Evolutionary conservation across 2,888 invertebrate genomes (phyloP), one percentile per base, ranked within the genome.

Genomic region (Physocephala rufipes): DNA sequence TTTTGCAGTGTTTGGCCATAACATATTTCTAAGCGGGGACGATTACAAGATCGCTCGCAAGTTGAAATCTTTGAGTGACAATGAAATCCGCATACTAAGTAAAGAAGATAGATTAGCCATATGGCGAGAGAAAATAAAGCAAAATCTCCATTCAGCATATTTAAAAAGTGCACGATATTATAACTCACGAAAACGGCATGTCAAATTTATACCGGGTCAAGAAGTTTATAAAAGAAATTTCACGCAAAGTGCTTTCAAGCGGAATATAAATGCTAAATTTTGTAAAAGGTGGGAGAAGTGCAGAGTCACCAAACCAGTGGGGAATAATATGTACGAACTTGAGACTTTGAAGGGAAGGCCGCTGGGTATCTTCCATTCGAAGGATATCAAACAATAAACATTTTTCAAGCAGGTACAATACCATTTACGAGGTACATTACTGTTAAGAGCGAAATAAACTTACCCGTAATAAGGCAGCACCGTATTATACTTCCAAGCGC

Each of bases 341-440:
- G 66, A 66, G 9, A 51, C 51, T 0, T 21, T 66, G 1, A n/a
- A 1, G 1, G 36, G 53, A 1, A 66, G 21, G 28, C 2, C 4
- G 15, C 26, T 66, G 2, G 66, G 53, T 0, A 36, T 36, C 15
- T 66, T 36, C 15, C 51, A 66, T 51, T 28, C 53, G 0, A 66
- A 53, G 15, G 66, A 66, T 28, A 53, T 66, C 0, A 53, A 51
- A 16, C 63, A 63, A 43, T 36, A 28, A n/a, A n/a, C n/a, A n/a
- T n/a, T n/a, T n/a, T n/a, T n/a, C n/a, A n/a, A 36, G 2, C 1
- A 0, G 21, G 4, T 13, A 9, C 9, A 9, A n/a, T n/a, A n/a
- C n/a, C n/a, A n/a, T n/a, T 36, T 9, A 7, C 4, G 9, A 36
- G 36, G 9, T 36, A 9, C 9, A 36, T 7, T 9, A 13, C 53